A percentile compares a stretch with the other conserved stretches of the same genome.
Conservation (phyloP, 2,797 vertebrate genomes). For the Cryptoprocta ferox region DNA sequence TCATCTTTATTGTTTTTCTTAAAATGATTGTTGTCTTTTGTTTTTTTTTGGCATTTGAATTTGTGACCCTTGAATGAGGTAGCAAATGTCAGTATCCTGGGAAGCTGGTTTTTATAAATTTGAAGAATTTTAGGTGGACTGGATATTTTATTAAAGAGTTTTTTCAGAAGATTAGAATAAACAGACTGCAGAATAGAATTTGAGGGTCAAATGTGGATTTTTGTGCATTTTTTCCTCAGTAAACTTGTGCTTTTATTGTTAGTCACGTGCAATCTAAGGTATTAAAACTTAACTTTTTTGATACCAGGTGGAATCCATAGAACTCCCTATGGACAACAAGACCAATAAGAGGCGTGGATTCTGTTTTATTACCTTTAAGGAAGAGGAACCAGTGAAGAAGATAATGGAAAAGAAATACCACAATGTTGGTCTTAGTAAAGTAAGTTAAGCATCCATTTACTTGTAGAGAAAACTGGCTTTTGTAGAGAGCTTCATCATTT, state of each 20-base stretch:
- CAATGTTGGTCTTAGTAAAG: slow-evolving; percentile 99
- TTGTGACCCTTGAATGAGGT: slow-evolving; percentile 35
- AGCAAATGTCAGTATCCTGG: background rate
- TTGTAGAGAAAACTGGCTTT: background rate
- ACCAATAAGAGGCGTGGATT: slow-evolving; percentile 99
- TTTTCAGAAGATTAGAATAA: background rate
- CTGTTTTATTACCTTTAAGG: slow-evolving; percentile 99
- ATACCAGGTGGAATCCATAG: slow-evolving; percentile 96
- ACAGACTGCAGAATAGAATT: background rate
- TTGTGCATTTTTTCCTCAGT: background rate
- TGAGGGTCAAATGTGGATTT: background rate
- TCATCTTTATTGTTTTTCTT: background rate
- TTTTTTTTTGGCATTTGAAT: background rate
- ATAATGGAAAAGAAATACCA: slow-evolving; percentile 99
- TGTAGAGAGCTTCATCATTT: background rate
- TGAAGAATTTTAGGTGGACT: background rate
- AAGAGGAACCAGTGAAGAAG: slow-evolving; percentile 97
- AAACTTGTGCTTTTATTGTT: slow-evolving; percentile 10
- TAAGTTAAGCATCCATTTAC: slow-evolving; percentile 80
- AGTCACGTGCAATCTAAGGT: background rate
- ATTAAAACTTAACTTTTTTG: slow-evolving; percentile 46
- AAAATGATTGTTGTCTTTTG: background rate
- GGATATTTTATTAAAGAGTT: background rate
- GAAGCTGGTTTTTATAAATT: background rate
- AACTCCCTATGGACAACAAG: slow-evolving; percentile 99